Evolutionary conservation across 1,140 invertebrate genomes (phyloP).

Genomic region (Papilio machaon): DNA sequence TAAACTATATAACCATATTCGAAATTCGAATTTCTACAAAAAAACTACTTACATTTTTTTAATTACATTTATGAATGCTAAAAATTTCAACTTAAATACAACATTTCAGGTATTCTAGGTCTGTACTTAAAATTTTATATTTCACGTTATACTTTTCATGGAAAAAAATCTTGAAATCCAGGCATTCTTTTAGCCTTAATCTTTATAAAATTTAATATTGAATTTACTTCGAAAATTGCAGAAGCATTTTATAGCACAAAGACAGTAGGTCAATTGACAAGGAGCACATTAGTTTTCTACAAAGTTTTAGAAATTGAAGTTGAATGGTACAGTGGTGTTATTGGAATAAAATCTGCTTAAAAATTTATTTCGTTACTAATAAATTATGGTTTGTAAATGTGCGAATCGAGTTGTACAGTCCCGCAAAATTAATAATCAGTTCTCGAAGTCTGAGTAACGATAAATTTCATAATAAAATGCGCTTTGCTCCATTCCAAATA

Average conservation of each 20-base stretch:
- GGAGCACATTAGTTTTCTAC: not conserved
- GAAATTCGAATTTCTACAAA: no score
- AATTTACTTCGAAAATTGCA: constrained; percentile 12
- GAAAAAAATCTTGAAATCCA: no score
- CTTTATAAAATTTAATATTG: constrained; percentile 8
- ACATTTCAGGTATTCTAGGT: not conserved
- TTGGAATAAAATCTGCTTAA: not conserved
- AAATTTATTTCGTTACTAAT: not conserved
- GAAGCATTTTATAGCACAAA: not conserved
- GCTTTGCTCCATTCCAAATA: constrained; percentile 62
- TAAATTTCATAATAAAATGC: constrained; percentile 70
- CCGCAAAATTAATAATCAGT: constrained; percentile 54
- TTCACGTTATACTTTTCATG: not conserved
- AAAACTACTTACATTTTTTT: no score
- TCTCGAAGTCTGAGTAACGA: constrained; percentile 58
- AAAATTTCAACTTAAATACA: not conserved
- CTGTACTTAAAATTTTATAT: not conserved
- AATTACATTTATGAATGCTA: no score
- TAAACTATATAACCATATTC: not conserved
- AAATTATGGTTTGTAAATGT: constrained; percentile 32
- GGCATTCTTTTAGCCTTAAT: not conserved
- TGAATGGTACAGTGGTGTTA: no score
- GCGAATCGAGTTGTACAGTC: not conserved
- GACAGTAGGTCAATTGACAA: not conserved
- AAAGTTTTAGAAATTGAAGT: not conserved